Evolutionary conservation across 2,888 invertebrate species (phyloP).

Genomic region (Tortrix viridana): DNA sequence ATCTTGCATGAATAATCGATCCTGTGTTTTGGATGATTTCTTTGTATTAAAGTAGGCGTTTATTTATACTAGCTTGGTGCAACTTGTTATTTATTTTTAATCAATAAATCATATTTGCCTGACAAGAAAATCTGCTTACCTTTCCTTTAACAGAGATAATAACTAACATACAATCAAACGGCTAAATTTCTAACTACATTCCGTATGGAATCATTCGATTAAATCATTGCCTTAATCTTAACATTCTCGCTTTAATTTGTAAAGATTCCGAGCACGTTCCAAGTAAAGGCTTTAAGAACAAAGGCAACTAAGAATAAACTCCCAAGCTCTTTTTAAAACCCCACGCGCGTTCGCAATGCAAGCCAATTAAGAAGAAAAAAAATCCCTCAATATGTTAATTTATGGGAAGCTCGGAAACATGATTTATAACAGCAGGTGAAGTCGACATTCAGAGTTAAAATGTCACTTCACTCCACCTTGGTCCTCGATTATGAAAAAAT

Average conservation of each 20-base stretch:
- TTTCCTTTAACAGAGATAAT: too few species aligned
- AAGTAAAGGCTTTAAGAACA: background rate
- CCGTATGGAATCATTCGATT: background rate
- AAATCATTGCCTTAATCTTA: background rate
- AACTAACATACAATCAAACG: too few species aligned
- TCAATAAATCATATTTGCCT: too few species aligned
- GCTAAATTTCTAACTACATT: too few species aligned
- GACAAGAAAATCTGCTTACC: too few species aligned
- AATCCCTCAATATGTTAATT: slow-evolving; percentile 27
- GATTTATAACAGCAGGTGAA: slow-evolving; percentile 23
- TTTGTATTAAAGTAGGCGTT: too few species aligned
- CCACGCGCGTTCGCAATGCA: slow-evolving; percentile 1
- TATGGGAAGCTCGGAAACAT: slow-evolving; percentile 2
- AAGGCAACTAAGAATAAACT: slow-evolving; percentile 18
- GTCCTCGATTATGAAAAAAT: slow-evolving; percentile 28
- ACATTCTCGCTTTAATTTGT: too few species aligned
- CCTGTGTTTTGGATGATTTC: too few species aligned
- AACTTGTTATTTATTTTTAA: too few species aligned
- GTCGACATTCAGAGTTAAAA: slow-evolving; percentile 4
- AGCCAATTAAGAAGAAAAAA: slow-evolving; percentile 15
- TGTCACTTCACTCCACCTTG: slow-evolving; percentile 8
- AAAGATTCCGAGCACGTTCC: slow-evolving; percentile 9
- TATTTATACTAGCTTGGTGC: too few species aligned
- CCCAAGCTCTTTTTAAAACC: background rate
- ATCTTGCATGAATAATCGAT: too few species aligned